phyloP scores from a whole-genome alignment of 53 echinoderm and acorn worm species.

The Patiria pectinifera region DNA sequence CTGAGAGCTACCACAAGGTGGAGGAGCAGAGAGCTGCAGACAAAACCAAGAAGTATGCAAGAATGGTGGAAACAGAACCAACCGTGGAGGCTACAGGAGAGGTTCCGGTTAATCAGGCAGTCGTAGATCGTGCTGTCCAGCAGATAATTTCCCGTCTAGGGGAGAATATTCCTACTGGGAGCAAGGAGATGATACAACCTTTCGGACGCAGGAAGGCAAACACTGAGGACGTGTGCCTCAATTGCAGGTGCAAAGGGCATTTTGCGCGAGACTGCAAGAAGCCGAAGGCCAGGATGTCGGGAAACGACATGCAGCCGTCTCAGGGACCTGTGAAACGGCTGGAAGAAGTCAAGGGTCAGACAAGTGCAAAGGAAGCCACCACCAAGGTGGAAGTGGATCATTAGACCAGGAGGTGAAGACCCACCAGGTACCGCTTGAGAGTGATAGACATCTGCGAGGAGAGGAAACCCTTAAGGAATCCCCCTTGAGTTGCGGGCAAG shows the following conservation, averaged over 20 bases:
- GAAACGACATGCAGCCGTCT: conserved; percentile 30
- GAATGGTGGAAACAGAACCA: background rate
- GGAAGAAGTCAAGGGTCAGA: background rate
- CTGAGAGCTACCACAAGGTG: background rate
- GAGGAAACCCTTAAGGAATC: background rate
- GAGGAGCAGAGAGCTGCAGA: conserved; percentile 8
- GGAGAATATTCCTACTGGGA: background rate
- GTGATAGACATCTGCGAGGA: background rate
- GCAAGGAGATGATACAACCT: background rate
- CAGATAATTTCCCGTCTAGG: conserved; percentile 5
- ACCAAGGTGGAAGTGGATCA: background rate
- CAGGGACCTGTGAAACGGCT: conserved; percentile 36
- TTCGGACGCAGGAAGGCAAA: background rate
- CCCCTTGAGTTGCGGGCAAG: background rate
- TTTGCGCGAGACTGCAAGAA: conserved; percentile 21
- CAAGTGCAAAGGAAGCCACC: background rate
- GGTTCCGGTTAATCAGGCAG: background rate
- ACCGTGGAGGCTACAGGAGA: background rate
- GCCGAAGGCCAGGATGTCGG: background rate
- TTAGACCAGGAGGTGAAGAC: no score
- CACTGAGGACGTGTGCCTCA: conserved; percentile 22
- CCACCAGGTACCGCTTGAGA: background rate
- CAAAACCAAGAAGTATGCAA: background rate
- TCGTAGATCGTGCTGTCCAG: background rate
- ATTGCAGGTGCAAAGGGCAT: conserved; percentile 49